phyloP scores from a whole-genome alignment of 2,797 vertebrate species.

The Xyrichtys novacula region DNA sequence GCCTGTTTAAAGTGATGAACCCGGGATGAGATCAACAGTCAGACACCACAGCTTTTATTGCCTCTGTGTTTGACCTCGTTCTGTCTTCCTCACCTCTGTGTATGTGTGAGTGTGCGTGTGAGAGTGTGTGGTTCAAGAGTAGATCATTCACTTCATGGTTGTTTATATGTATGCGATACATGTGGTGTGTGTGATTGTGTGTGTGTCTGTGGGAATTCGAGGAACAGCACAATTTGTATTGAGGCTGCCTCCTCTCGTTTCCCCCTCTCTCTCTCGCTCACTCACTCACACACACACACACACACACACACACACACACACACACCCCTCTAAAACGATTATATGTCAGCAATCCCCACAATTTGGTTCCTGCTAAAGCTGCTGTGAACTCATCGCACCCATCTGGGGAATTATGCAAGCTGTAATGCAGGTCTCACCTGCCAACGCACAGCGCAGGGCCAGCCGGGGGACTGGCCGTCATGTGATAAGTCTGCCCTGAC shows the following conservation, averaged over 20 bases:
- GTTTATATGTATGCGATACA: slow-evolving; percentile 39
- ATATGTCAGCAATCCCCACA: slow-evolving; percentile 84
- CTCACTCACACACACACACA: too few species aligned
- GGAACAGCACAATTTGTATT: slow-evolving; percentile 65
- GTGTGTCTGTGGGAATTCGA: slow-evolving; percentile 36
- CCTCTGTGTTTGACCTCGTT: slow-evolving; percentile 81
- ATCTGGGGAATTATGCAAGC: slow-evolving; percentile 86
- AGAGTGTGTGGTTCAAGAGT: slow-evolving; percentile 29
- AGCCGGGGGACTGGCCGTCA: slow-evolving; percentile 77
- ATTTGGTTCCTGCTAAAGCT: slow-evolving; percentile 83
- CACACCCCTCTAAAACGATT: slow-evolving; percentile 82
- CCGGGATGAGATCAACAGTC: slow-evolving; percentile 75
- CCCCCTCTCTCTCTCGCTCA: background rate
- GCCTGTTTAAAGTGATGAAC: slow-evolving; percentile 83
- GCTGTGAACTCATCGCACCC: slow-evolving; percentile 85
- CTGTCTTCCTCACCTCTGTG: slow-evolving; percentile 78
- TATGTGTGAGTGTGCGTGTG: slow-evolving; percentile 26
- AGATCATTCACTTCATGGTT: slow-evolving; percentile 43
- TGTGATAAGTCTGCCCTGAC: slow-evolving; percentile 85
- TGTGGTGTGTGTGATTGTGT: slow-evolving; percentile 39
- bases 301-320: slow-evolving; percentile 35
- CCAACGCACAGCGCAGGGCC: slow-evolving; percentile 71
- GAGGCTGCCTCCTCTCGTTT: slow-evolving; percentile 51
- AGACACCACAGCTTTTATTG: slow-evolving; percentile 74
- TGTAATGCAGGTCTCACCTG: slow-evolving; percentile 82